phyloP scores from a whole-genome alignment of 1,140 invertebrate species.

The Dendroctonus ponderosae region DNA sequence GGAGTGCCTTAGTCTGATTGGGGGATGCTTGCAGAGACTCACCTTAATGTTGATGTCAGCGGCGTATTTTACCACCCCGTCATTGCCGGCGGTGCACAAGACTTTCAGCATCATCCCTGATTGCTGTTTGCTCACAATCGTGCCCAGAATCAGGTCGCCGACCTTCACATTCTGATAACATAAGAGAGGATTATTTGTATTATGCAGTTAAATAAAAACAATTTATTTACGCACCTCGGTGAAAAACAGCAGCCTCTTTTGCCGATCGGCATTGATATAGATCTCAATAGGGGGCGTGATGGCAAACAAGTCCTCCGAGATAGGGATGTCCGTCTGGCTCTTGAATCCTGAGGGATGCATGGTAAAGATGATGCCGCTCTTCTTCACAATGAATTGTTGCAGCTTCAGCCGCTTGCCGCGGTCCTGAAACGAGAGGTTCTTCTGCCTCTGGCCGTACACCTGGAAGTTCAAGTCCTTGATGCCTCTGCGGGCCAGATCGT shows the following conservation, averaged over 20 bases:
- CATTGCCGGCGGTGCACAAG: conserved; percentile 69
- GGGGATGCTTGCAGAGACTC: conserved; percentile 16
- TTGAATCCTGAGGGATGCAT: conserved; percentile 42
- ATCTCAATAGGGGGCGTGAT: conserved; percentile 83
- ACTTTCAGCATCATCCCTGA: conserved; percentile 78
- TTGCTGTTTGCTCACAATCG: conserved; percentile 69
- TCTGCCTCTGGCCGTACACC: conserved; percentile 74
- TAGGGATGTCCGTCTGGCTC: conserved; percentile 44
- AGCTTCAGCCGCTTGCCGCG: conserved; percentile 77
- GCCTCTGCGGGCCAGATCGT: conserved; percentile 66
- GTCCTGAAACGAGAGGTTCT: conserved; percentile 75
- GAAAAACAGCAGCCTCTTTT: conserved; percentile 71
- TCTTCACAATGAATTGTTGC: conserved; percentile 79
- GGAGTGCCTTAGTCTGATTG: neutral
- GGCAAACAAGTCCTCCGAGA: conserved; percentile 69
- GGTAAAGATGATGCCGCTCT: conserved; percentile 68
- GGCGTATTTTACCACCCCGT: conserved; percentile 72
- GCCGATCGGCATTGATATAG: conserved; percentile 72
- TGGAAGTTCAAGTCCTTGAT: conserved; percentile 69
- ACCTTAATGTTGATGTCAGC: conserved; percentile 83
- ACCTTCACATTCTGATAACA: conserved; percentile 68
- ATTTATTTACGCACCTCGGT: conserved; percentile 62
- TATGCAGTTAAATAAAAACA: neutral
- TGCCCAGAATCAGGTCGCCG: conserved; percentile 80
- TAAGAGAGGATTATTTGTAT: neutral